Conservation (phyloP, 2,888 invertebrate species). For the Tetramorium bicarinatum region DNA sequence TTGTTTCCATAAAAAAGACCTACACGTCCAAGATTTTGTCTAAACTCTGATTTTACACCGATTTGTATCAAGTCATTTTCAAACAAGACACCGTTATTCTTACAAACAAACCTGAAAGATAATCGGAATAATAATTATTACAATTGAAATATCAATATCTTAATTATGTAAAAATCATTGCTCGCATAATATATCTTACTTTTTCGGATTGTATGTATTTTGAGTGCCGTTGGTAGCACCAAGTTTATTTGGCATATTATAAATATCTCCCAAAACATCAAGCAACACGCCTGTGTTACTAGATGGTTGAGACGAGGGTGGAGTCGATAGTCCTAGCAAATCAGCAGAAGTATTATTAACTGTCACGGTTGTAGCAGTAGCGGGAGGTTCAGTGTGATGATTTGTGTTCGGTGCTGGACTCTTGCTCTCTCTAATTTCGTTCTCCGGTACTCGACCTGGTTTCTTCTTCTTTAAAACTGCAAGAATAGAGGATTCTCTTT, state of each 20-base stretch:
- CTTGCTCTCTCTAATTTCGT: conserved; percentile 93
- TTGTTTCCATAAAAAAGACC: conserved; percentile 99
- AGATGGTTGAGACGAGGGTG: conserved; percentile 91
- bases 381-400: conserved; percentile 86
- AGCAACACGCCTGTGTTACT: conserved; percentile 93
- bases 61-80: conserved; percentile 99
- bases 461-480: conserved; percentile 99
- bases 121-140: not conserved
- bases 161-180: not conserved
- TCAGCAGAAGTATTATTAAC: conserved; percentile 91
- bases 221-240: conserved; percentile 88
- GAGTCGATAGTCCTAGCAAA: conserved; percentile 95
- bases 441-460: conserved; percentile 97
- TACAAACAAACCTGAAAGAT: conserved; percentile 92
- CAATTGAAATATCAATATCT: not conserved
- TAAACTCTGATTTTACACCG: conserved; percentile 98
- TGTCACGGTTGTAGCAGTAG: conserved; percentile 82
- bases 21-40: conserved; percentile 97
- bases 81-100: conserved; percentile 99
- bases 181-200: conserved; percentile 86
- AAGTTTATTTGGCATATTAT: conserved; percentile 89
- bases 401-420: conserved; percentile 89
- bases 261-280: conserved; percentile 97
- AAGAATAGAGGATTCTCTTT: conserved; percentile 98
- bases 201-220: conserved; percentile 95